Base-by-base conservation (phyloP, 2,797 vertebrate genomes). In the Chanos chanos region DNA sequence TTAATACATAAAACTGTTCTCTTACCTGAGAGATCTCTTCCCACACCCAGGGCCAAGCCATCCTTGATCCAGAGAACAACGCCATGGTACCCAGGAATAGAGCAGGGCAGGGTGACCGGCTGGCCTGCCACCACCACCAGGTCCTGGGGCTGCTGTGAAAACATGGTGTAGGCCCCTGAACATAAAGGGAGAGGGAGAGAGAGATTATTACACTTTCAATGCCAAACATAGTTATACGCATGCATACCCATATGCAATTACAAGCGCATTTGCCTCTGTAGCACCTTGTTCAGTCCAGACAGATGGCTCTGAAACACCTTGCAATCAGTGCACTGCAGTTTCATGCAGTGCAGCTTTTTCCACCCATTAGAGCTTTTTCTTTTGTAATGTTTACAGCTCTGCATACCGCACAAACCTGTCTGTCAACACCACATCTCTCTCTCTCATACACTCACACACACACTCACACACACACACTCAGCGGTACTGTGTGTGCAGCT, bases 21-120 rank as follows among this genome's bases (percentile, higher is more conserved):
- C 85, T 87, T 89, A 99, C 96, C 94, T 33, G 94, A 90, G 56
- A 99, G 95, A 70, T 98, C 96, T 70, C 96, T 87, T 58, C 95
- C 95, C 1, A 98, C 93, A 0, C 96, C 96, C 0, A 99, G 86
- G 1, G 96, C 96, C 28, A 99, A 83, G 57, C 96, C 96, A 0
- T 99, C 94, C 76, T 97, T 98, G 77, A 98, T 96, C 96, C 96
- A 99, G 22, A 99, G 90, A 48, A 99, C 94, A 0, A 98, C 90
- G 1, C 96, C 96, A 10, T 93, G 94, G 22, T 99, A 99, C 40
- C 92, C 92, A 0, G 96, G 93, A 71, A 98, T 96, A 36, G 94
- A 92, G 2, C 96, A 99, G 0, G 92, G 90, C 69, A 99, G 85
- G 0, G 94, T 97, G 76, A 95, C 95, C 0, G 92, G 94, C 83